phyloP scores from a whole-genome alignment of 2,888 invertebrate genomes.

The Ditula angustiorana region DNA sequence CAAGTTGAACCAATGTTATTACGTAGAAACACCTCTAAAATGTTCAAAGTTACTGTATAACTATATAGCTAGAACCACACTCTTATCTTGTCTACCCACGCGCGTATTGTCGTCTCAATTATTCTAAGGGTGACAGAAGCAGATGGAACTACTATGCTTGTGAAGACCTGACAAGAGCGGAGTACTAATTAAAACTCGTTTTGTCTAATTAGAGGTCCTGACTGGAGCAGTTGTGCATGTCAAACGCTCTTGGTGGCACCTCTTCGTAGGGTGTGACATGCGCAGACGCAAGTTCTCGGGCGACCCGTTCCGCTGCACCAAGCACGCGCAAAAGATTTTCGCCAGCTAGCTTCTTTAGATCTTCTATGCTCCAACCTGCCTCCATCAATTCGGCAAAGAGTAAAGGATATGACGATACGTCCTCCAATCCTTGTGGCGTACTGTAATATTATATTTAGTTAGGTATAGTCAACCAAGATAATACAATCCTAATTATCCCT shows the following conservation, averaged over 20 bases:
- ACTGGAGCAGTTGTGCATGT: slow-evolving; percentile 87
- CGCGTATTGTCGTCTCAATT: neutral
- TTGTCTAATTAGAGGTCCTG: slow-evolving; percentile 77
- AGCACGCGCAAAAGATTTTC: slow-evolving; percentile 91
- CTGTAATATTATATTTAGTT: slow-evolving; percentile 68
- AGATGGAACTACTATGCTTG: neutral
- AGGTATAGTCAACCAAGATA: too few species aligned
- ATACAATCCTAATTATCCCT: too few species aligned
- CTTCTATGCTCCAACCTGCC: slow-evolving; percentile 92
- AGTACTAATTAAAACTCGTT: slow-evolving; percentile 4
- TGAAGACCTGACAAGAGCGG: neutral
- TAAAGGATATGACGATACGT: slow-evolving; percentile 91
- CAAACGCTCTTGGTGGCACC: slow-evolving; percentile 85
- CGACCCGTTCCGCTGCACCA: slow-evolving; percentile 89
- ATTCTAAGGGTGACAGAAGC: neutral
- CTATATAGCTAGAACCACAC: neutral
- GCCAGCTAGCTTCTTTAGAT: slow-evolving; percentile 91
- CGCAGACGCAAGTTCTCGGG: slow-evolving; percentile 89
- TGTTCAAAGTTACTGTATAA: neutral
- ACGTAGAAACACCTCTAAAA: neutral
- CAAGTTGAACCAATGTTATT: neutral
- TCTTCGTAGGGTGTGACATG: slow-evolving; percentile 91
- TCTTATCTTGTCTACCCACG: neutral
- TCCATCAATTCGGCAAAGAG: slow-evolving; percentile 92
- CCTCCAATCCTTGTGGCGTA: slow-evolving; percentile 92